Conservation (phyloP, 2,888 invertebrate species). For the Exephanes ischioxanthus region DNA sequence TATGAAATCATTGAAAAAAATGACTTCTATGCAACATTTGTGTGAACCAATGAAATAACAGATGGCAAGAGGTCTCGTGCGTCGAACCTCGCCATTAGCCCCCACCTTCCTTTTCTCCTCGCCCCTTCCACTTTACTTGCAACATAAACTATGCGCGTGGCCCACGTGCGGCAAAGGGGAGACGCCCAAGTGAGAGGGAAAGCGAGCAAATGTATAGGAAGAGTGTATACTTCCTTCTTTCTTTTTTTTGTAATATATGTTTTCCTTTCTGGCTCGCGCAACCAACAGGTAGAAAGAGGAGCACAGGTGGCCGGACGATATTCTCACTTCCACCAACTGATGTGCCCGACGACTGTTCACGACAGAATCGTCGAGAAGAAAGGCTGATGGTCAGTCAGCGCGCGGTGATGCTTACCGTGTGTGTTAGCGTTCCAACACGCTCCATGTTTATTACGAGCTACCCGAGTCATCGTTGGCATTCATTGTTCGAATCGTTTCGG, state of each 20-base stretch:
- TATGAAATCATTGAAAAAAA: background rate
- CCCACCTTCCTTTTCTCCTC: conserved; percentile 34
- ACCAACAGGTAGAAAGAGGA: conserved; percentile 78
- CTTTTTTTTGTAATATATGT: conserved; percentile 56
- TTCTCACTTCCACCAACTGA: conserved; percentile 71
- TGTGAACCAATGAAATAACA: conserved; percentile 14
- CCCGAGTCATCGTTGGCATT: conserved; percentile 8
- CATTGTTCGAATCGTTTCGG: background rate
- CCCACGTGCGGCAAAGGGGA: conserved; percentile 58
- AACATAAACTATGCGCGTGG: conserved; percentile 58
- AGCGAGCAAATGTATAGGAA: conserved; percentile 54
- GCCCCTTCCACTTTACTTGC: conserved; percentile 36
- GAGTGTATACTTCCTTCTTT: conserved; percentile 70
- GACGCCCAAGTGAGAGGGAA: conserved; percentile 46
- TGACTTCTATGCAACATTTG: background rate
- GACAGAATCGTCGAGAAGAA: conserved; percentile 69
- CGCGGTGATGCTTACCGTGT: conserved; percentile 75
- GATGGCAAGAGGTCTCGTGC: conserved; percentile 30
- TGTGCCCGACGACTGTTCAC: conserved; percentile 44
- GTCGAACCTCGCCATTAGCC: conserved; percentile 12
- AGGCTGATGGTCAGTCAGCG: conserved; percentile 77
- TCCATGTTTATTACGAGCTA: conserved; percentile 32
- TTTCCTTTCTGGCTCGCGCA: conserved; percentile 63
- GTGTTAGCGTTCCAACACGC: conserved; percentile 64
- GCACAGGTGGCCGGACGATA: conserved; percentile 79